Evolutionary conservation across 2,113 vertebrate genomes (phyloP), one percentile per base, ranked within the genome.

Genomic region (Hemiprocne comata): DNA sequence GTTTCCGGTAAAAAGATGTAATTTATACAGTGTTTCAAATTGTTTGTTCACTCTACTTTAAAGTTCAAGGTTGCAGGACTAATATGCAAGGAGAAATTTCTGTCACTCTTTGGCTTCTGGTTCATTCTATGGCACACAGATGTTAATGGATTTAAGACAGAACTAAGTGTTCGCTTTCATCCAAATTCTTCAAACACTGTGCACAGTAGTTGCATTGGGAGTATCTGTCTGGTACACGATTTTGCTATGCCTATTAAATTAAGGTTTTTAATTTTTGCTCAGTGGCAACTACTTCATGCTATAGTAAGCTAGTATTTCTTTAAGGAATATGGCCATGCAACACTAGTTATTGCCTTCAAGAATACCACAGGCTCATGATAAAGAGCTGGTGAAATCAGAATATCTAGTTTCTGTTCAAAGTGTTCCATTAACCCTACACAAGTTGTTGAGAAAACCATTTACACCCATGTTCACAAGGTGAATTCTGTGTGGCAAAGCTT

Each of bases 1-100:
- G 28, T 90, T 92, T 80, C 36, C 58, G 53, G 51, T 70, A 67
- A 95, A 94, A 79, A 17, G 20, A 9, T 46, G 1, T 33, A 38
- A 85, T 89, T 94, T 93, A 66, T 94, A 40, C 31, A 64, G 38
- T 71, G 20, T 38, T 82, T 28, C 15, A 85, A 55, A 90, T 28
- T 69, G 31, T 70, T 90, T 75, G 31, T 58, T 60, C 23, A 34
- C 10, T 38, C 14, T 93, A 31, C 17, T 87, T 94, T 84, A 66
- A 96, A 87, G 86, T 89, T 97, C 75, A 94, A 90, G 51, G 48
- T 94, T 81, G 51, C 12, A 54, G 11, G 17, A 40, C 36, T 84
- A 83, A 87, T 51, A 53, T 8, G 26, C 2, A 65, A 88, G 28
- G 6, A 69, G 16, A 21, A 94, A 77, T 46, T 75, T 26, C 26